Evolutionary conservation across 1,140 invertebrate species (phyloP).

Genomic region (Coelopa frigida): DNA sequence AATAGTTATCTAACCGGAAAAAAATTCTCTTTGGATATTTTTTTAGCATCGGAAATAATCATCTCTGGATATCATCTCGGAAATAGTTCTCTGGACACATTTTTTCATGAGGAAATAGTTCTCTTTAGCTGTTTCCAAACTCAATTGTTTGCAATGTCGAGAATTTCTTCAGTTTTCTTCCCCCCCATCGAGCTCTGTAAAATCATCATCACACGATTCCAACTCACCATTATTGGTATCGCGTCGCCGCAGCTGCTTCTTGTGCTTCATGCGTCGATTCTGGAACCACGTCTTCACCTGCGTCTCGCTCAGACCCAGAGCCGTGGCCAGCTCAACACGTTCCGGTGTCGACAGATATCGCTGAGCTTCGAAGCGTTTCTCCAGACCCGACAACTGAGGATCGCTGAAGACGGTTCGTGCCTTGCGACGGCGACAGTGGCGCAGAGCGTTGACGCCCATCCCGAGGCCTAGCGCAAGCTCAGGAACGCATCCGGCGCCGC

Average conservation of each 20-base stretch:
- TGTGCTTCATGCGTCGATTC: constrained; percentile 95
- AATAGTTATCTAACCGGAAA: too few species aligned
- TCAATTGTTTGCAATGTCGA: not conserved
- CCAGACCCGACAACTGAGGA: constrained; percentile 87
- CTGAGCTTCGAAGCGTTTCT: constrained; percentile 92
- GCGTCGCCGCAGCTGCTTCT: constrained; percentile 73
- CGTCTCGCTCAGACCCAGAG: constrained; percentile 89
- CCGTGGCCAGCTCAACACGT: constrained; percentile 85
- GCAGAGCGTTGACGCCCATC: constrained; percentile 62
- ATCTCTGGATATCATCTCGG: too few species aligned
- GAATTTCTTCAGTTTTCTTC: not conserved
- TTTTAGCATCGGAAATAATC: too few species aligned
- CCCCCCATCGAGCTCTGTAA: not conserved
- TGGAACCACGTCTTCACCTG: constrained; percentile 99
- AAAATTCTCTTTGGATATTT: too few species aligned
- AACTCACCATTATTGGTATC: constrained; percentile 40
- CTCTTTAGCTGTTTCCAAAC: not conserved
- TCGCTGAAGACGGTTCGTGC: constrained; percentile 97
- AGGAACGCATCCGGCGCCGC: constrained; percentile 48
- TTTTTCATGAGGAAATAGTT: too few species aligned
- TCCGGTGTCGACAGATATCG: constrained; percentile 96
- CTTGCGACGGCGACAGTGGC: constrained; percentile 86
- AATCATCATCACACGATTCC: too few species aligned
- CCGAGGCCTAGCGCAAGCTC: constrained; percentile 48
- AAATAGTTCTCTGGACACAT: too few species aligned